Base-by-base conservation (phyloP, 1,140 invertebrate species). In the Neoseiulus cucumeris region DNA sequence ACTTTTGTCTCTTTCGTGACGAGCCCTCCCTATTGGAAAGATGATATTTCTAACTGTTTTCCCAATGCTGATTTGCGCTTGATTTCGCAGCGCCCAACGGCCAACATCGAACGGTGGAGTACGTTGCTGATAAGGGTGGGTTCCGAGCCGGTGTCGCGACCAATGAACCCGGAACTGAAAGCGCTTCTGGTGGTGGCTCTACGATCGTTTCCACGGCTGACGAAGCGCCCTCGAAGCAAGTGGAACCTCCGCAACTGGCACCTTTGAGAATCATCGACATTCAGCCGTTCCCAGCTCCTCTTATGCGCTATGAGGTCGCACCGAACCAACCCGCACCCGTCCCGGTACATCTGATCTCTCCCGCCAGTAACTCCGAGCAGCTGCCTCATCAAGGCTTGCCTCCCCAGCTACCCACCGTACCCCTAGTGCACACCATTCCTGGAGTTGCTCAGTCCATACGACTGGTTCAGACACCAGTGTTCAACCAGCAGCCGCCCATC, bases 61-160 rank as follows among this genome's bases (percentile, higher is more conserved):
- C n/a, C n/a, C 33, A 39, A 39, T 39, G 33, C 33, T 39, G 33
- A 39, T 4, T 39, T 4, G 4, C 4, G 9, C 33, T 4, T 6
- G 9, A 17, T 14, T 59, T 59, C 22, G 2, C 51, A 59, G 51
- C n/a, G 1, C 51, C 65, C 5, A 67, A 69, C 44, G 68, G 68
- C 1, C 51, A 67, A 1, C 67, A 69, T 59, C 65, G 68, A 0
- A 69, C 65, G 0, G 67, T 69, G 14, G 65, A 69, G n/a, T 68
- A 68, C 33, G 42, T 64, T 18, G 65, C 68, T 7, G 68, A 69
- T 51, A 64, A 64, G 7, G 66, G 9, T 7, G 68, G 68, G 14
- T 69, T 65, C 33, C 39, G 66, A 44, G 66, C 68, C 6, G 67
- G 67, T 9, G 20, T 69, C 4, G 67, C 64, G 18, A 67, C 66